Evolutionary conservation across 2,797 vertebrate genomes (phyloP).

Genomic region (Sylvilagus floridanus): DNA sequence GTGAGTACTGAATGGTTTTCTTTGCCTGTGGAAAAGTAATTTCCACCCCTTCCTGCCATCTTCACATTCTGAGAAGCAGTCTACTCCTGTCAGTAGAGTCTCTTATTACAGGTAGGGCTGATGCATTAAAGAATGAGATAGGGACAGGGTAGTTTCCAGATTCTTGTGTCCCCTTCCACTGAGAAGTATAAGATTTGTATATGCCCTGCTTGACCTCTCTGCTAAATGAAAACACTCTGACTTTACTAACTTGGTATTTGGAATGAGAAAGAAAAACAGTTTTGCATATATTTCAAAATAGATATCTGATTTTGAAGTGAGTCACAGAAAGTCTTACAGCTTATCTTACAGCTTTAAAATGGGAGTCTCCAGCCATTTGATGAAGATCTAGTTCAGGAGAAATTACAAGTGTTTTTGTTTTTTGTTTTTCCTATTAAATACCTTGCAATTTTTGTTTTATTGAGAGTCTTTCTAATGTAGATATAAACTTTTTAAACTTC

Average conservation of each 20-base stretch:
- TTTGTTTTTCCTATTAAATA: not conserved
- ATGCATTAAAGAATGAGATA: not conserved
- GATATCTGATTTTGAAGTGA: conserved; percentile 60
- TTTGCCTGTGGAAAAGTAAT: conserved; percentile 32
- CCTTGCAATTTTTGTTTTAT: not conserved
- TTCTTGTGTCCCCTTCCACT: not conserved
- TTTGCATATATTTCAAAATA: conserved; percentile 61
- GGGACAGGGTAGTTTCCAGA: not conserved
- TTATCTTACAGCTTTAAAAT: conserved; percentile 54
- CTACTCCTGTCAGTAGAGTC: not conserved
- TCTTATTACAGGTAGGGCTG: not conserved
- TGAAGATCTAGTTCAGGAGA: conserved; percentile 54
- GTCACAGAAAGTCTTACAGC: conserved; percentile 62
- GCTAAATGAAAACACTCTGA: not conserved
- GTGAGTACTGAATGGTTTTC: conserved; percentile 11
- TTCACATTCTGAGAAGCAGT: not conserved
- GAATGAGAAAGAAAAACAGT: conserved; percentile 54
- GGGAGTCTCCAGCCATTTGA: conserved; percentile 46
- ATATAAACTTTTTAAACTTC: conserved; percentile 34
- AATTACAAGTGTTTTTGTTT: not conserved
- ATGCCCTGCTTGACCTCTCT: conserved; percentile 1
- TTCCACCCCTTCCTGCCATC: not conserved
- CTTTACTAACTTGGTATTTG: conserved; percentile 53
- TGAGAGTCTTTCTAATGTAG: conserved; percentile 37
- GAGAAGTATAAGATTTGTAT: conserved; percentile 3